Conservation (phyloP, 2,888 invertebrate genomes). For the Polylopha cassiicola region DNA sequence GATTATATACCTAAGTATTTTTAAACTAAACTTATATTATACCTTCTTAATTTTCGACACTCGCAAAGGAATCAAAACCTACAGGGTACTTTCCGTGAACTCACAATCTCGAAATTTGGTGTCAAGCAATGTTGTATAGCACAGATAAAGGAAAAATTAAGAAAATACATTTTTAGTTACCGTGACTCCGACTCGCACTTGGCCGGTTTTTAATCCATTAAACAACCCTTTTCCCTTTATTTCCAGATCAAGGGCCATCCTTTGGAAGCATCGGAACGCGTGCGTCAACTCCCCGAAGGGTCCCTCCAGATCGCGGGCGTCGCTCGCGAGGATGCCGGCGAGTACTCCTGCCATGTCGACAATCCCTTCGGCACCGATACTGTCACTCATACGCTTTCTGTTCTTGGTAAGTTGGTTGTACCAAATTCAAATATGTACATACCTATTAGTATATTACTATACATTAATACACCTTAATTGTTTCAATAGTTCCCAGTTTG, state of each 20-base stretch:
- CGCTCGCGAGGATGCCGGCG: constrained; percentile 92
- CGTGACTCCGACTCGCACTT: too few species aligned
- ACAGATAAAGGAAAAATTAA: too few species aligned
- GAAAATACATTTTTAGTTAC: too few species aligned
- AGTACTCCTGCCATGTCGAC: constrained; percentile 95
- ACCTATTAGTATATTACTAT: background rate
- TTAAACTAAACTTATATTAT: too few species aligned
- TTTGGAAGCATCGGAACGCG: constrained; percentile 87
- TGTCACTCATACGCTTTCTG: constrained; percentile 91
- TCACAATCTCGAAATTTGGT: too few species aligned
- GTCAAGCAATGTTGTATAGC: too few species aligned
- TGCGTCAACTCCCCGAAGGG: constrained; percentile 91
- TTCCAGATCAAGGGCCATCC: constrained; percentile 83
- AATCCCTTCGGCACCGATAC: constrained; percentile 95
- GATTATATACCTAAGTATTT: too few species aligned
- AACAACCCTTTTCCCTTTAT: background rate
- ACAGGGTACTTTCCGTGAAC: too few species aligned
- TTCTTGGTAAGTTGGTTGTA: constrained; percentile 80
- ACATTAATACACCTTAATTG: background rate
- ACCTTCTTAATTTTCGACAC: too few species aligned
- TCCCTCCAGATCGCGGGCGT: constrained; percentile 94
- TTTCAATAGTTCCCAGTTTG: too few species aligned
- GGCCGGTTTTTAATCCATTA: too few species aligned
- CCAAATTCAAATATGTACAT: background rate
- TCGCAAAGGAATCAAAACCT: too few species aligned